A percentile compares a stretch with the other conserved stretches of the same genome.
Conservation (phyloP, 2,797 vertebrate genomes). For the Urocyon cinereoargenteus region DNA sequence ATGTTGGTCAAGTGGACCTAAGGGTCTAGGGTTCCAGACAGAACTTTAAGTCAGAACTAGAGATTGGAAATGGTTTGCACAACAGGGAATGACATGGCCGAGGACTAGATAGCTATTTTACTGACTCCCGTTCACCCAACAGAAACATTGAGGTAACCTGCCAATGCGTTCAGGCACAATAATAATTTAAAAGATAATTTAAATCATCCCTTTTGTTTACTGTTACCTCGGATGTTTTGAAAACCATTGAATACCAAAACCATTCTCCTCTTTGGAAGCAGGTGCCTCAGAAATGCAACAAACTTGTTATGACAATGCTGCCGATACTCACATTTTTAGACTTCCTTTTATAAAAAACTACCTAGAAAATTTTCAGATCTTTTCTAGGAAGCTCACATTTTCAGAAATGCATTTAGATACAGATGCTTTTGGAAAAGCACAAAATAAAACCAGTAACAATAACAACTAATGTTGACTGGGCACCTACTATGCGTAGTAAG, state of each 20-base stretch:
- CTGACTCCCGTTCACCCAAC: not conserved
- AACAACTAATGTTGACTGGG: not conserved
- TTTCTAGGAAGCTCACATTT: not conserved
- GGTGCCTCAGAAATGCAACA: not conserved
- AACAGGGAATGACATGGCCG: not conserved
- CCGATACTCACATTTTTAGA: conserved; percentile 4
- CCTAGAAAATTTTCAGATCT: not conserved
- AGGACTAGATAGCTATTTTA: not conserved
- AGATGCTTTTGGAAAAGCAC: not conserved
- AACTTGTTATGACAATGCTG: not conserved
- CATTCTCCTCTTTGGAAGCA: not conserved
- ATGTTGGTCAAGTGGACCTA: not conserved
- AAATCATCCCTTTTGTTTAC: not conserved
- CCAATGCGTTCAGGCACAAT: not conserved
- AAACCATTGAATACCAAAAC: not conserved
- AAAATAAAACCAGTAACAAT: not conserved
- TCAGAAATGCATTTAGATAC: not conserved
- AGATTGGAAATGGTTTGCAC: not conserved
- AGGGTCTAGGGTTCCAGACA: not conserved
- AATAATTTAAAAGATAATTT: not conserved
- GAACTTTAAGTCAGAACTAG: not conserved
- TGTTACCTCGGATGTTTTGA: not conserved
- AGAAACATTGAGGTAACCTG: not conserved
- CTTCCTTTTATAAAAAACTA: not conserved
- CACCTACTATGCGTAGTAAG: not conserved